Base-by-base conservation (phyloP, 2,797 vertebrate genomes). In the Limosa lapponica region DNA sequence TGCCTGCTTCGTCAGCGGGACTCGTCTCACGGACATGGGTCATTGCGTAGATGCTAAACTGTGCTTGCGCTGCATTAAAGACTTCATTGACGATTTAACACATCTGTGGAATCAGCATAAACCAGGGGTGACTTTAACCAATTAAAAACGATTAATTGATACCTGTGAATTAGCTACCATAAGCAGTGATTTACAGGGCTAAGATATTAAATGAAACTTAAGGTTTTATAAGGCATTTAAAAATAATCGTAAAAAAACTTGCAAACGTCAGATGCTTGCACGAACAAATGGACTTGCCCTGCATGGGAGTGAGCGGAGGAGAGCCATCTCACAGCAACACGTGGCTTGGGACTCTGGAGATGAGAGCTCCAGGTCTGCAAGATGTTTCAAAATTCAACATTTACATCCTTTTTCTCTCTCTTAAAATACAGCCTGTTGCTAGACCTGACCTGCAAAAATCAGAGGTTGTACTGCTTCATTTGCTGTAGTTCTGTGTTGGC, bases 61-160 rank as follows among this genome's bases (percentile, higher is more conserved):
- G 3, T 14, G 61, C 54, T 61, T 91, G 69, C 1, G 0, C 57
- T 34, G 41, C 61, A 48, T 86, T 82, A 88, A 74, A 88, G 51
- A 18, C 75, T 80, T 71, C 58, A 39, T 3, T 17, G 77, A 44
- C 43, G 88, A 37, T 62, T 95, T 92, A 92, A 88, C 41, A 46
- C 39, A 65, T 39, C 55, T 62, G 82, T 93, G 65, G 82, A 77
- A 92, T 95, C 88, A 96, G 89, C 89, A 91, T 55, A 93, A 94
- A 75, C 44, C 19, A 11, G 10, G 39, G 28, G 25, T 79, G 95
- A 55, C 65, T 83, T 95, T 34, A 64, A 37, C 48, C 82, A 83
- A 52, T 89, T 93, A 87, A 55, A 89, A 44, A 32, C 6, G 13
- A 79, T 87, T 85, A 88, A 93, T n/a, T 75, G 90, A 86, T 67